A percentile compares a stretch with the other conserved stretches of the same genome.
Conservation (phyloP, 2,797 vertebrate genomes). For the Eospalax fontanierii region DNA sequence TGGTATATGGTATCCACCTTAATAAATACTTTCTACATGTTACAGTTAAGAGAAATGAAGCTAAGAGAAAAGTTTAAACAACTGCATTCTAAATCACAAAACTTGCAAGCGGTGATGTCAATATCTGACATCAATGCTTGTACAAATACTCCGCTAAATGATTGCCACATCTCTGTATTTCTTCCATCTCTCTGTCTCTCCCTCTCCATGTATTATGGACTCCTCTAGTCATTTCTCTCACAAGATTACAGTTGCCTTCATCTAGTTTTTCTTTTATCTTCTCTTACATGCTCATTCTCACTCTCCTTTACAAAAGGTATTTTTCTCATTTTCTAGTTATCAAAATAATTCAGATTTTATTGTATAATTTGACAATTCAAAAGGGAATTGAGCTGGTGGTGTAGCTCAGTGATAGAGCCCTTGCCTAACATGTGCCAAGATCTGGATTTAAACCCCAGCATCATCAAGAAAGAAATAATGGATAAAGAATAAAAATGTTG, state of each 20-base stretch:
- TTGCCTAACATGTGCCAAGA: too few relatives aligned
- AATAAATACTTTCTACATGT: not conserved
- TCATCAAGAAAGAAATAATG: too few relatives aligned
- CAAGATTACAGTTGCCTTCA: not conserved
- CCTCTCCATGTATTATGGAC: not conserved
- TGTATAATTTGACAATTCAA: too few relatives aligned
- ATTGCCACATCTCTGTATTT: not conserved
- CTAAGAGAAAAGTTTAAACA: not conserved
- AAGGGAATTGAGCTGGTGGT: too few relatives aligned
- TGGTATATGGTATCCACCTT: not conserved
- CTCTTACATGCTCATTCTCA: not conserved
- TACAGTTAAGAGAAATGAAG: not conserved
- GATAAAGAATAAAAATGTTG: too few relatives aligned
- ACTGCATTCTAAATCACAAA: not conserved
- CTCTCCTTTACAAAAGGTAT: not conserved
- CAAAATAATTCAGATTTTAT: too few relatives aligned
- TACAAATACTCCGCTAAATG: not conserved
- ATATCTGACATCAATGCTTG: constrained; percentile 6
- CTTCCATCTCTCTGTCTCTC: not conserved
- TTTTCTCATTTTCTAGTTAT: not conserved
- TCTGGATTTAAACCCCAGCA: too few relatives aligned
- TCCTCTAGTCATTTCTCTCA: not conserved
- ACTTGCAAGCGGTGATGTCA: not conserved
- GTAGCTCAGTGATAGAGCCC: too few relatives aligned
- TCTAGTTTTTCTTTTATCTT: not conserved